Evolutionary conservation across 2,888 invertebrate genomes (phyloP), one percentile per base, ranked within the genome.

Genomic region (Sphecodes monilicornis): DNA sequence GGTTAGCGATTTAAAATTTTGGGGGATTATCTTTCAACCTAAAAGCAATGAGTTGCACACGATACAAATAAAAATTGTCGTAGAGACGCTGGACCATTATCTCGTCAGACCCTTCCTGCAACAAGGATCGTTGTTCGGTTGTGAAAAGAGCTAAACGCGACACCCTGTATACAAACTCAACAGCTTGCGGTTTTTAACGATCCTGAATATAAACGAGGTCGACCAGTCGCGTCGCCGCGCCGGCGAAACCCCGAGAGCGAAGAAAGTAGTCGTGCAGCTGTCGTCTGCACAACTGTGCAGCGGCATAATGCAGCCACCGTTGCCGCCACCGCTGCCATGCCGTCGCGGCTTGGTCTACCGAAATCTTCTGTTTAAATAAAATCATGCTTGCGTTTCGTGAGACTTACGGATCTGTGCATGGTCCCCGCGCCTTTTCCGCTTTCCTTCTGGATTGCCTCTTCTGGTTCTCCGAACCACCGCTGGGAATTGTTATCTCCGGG

Each of bases 181-280:
- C 29, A 50, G 22, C 69, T 57, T 72, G 54, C 57, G 70, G 29
- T 41, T 81, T 68, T 87, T 86, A 80, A 78, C n/a, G 50, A 76
- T 69, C 32, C 41, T 22, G 73, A 75, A 79, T 75, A 68, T 77
- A 85, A 88, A 88, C 86, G 77, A 79, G 50, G 50, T n/a, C 60
- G 57, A 16, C 77, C 71, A 69, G 76, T 73, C 57, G 60, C 41
- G 43, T 36, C 22, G 66, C 29, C 26, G 57, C 57, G 26, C 57
- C 57, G 57, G 57, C 26, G 75, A 32, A 80, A 75, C 75, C 68
- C 36, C 16, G 57, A 73, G 73, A 26, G 29, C 29, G 80, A 22
- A 71, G 79, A 76, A 74, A n/a, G 29, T 86, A 76, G 72, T 70
- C 70, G 70, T 71, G 72, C 77, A 73, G 74, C 78, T 84, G 86